Evolutionary conservation across 2,888 invertebrate species (phyloP), one percentile per base, ranked within the genome.

Genomic region (Sinopyrophorus schimmeli): DNA sequence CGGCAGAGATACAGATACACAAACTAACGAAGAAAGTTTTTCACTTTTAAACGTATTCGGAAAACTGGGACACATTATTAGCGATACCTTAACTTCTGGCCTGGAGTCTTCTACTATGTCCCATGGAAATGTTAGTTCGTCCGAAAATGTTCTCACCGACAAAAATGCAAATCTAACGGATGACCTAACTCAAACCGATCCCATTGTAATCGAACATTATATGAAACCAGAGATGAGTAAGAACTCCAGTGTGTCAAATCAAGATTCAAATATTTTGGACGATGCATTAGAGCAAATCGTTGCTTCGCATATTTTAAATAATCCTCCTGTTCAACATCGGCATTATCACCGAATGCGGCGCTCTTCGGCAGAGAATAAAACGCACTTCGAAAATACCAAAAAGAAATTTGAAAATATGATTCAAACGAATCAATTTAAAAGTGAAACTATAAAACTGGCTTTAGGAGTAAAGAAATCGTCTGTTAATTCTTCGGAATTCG

Each of bases 221-320:
- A 5, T 15, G 24, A 23, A 23, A n/a, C n/a, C n/a, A n/a, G n/a
- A n/a, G n/a, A n/a, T n/a, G n/a, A n/a, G n/a, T n/a, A n/a, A n/a
- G n/a, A n/a, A n/a, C 3, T 5, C 14, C 7, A 10, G 3, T 10
- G 1, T 6, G 4, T 6, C n/a, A 7, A 5, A 7, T 5, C 7
- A 12, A 2, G 7, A 18, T 12, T 3, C 37, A 4, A 28, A 49
- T 30, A 62, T n/a, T n/a, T n/a, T n/a, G n/a, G n/a, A 60, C 31
- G 57, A 63, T 40, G 59, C 61, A 1, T 41, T 67, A 7, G 66
- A 66, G 24, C 51, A 64, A 12, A 60, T 65, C 23, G 58, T 59
- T 23, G 59, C 64, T 0, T 67, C 62, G 31, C 63, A 66, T 17
- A 56, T 66, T 14, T 50, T 65, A 17, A 61, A 54, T 31, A 50